phyloP scores from a whole-genome alignment of 2,113 vertebrate genomes.

The Pteruthius melanotis region DNA sequence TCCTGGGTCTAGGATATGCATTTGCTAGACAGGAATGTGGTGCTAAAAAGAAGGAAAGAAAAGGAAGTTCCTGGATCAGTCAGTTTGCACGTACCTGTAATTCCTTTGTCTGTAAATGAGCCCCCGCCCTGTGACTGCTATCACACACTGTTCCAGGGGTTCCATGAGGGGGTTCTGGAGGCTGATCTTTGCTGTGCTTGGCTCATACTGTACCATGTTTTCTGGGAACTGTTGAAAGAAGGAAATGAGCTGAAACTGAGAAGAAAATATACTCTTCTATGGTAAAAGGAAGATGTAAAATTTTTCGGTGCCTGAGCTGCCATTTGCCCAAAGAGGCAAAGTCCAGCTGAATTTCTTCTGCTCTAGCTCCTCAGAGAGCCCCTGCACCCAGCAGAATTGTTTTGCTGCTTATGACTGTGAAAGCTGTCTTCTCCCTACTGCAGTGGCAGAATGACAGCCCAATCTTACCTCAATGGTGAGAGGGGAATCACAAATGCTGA shows the following conservation, averaged over 20 bases:
- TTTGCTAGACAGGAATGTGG: background rate
- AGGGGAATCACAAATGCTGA: constrained; percentile 66
- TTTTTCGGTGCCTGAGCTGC: background rate
- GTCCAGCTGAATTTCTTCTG: background rate
- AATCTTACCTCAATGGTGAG: constrained; percentile 66
- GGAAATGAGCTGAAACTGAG: background rate
- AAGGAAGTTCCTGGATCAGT: background rate
- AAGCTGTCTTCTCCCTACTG: background rate
- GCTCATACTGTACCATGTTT: background rate
- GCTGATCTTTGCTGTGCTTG: constrained; percentile 36
- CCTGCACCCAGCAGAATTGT: background rate
- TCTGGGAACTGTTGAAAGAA: constrained; percentile 67
- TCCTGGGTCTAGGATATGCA: too few relatives aligned
- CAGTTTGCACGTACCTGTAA: constrained; percentile 60
- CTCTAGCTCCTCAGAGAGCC: background rate
- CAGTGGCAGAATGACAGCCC: background rate
- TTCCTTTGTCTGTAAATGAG: constrained; percentile 66
- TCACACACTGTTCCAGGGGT: constrained; percentile 66
- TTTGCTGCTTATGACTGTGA: background rate
- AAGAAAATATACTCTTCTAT: background rate
- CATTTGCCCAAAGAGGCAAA: background rate
- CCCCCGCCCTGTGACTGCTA: constrained; percentile 74
- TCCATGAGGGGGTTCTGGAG: constrained; percentile 71
- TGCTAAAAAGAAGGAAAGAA: background rate
- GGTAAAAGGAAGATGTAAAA: background rate